A percentile compares a stretch with the other conserved stretches of the same genome.
phyloP scores from a whole-genome alignment of 2,113 vertebrate genomes.

The Struthio camelus region DNA sequence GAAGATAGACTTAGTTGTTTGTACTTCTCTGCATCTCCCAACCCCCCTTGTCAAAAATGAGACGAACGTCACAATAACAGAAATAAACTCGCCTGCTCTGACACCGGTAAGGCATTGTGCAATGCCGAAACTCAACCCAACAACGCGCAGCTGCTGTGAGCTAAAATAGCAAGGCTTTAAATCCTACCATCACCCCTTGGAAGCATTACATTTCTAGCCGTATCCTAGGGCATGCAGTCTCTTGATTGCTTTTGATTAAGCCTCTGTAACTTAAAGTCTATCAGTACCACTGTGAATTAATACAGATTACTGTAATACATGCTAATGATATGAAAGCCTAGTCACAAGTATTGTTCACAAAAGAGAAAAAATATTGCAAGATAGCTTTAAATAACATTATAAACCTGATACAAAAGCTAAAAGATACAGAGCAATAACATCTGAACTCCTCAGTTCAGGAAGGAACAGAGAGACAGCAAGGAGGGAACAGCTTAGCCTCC shows the following conservation, averaged over 20 bases:
- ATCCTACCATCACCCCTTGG: not conserved
- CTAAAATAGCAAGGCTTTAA: not conserved
- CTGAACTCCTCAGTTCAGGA: not conserved
- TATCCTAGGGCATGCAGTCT: not conserved
- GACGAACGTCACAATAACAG: not conserved
- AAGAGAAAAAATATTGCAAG: not conserved
- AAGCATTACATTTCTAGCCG: not conserved
- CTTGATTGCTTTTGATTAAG: not conserved
- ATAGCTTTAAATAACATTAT: not conserved
- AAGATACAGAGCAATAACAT: not conserved
- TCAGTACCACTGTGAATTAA: constrained; percentile 24
- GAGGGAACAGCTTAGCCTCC: not conserved
- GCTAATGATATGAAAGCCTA: not conserved
- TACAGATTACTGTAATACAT: not conserved
- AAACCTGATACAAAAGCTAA: not conserved
- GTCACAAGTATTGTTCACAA: not conserved
- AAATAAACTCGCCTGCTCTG: not conserved
- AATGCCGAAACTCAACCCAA: not conserved
- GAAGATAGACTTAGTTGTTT: not conserved
- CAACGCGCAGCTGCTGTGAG: not conserved
- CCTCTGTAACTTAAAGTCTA: not conserved
- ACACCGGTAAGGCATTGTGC: not conserved
- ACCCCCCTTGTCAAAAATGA: not conserved
- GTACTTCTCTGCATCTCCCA: not conserved
- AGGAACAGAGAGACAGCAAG: not conserved